Evolutionary conservation across 2,797 vertebrate species (phyloP).

Genomic region (Esox lucius): DNA sequence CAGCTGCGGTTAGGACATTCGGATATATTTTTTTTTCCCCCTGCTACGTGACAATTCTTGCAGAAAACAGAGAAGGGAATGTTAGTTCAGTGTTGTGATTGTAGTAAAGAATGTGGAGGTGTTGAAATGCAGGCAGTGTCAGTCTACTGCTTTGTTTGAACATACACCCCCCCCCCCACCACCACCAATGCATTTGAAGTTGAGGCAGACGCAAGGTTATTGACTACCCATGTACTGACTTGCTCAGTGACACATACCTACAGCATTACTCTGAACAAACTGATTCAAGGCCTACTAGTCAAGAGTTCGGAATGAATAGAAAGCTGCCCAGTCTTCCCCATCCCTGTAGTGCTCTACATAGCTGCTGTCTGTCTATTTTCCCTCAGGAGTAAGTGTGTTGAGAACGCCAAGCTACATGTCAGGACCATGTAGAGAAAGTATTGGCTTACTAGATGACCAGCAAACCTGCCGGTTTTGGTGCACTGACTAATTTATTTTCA

Average conservation of each 20-base stretch:
- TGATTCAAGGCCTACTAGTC: conserved; percentile 2
- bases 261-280: conserved; percentile 44
- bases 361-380: background rate
- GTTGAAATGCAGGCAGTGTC: conserved; percentile 5
- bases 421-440: background rate
- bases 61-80: background rate
- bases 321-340: background rate
- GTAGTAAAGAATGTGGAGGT: background rate
- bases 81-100: conserved; percentile 1
- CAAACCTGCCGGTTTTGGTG: background rate
- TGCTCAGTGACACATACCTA: conserved; percentile 52
- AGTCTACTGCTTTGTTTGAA: conserved; percentile 24
- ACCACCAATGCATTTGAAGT: background rate
- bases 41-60: background rate
- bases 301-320: conserved; percentile 9
- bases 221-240: conserved; percentile 43
- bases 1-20: background rate
- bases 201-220: background rate
- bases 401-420: background rate
- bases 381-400: background rate
- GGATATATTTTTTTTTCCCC: background rate
- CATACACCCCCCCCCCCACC: conserved; percentile 13
- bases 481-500: background rate
- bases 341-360: background rate
- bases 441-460: background rate